These are phyloP conservation scores for Sceloporus tristichus DNA, from an alignment of 2,113 vertebrate genomes.

Conservation along the genomic window DNA sequence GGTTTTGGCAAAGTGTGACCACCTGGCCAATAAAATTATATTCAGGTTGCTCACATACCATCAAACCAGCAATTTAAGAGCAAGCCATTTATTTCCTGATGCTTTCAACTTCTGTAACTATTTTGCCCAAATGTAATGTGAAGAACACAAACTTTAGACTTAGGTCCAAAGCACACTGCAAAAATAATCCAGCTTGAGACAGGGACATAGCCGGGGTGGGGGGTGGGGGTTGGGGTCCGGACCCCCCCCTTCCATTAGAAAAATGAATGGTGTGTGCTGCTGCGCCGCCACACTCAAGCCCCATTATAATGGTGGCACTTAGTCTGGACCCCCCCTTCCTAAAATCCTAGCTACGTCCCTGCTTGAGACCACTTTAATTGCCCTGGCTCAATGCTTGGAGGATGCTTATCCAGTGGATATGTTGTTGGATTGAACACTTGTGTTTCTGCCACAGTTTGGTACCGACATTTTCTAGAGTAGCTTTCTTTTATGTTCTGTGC, in stretches of 20 bases:
- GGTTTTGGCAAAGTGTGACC: constrained; percentile 22
- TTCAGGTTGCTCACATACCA: background rate
- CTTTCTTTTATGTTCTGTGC: background rate
- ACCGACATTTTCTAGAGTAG: background rate
- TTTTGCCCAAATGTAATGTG: background rate
- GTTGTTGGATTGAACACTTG: background rate
- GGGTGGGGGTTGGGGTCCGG: too few relatives aligned
- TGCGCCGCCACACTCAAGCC: too few relatives aligned
- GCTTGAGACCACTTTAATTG: too few relatives aligned
- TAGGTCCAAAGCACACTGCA: background rate
- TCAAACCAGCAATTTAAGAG: constrained; percentile 6
- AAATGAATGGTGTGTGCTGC: too few relatives aligned
- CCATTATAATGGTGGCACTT: too few relatives aligned
- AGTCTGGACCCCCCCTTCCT: too few relatives aligned
- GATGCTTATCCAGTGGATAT: background rate
- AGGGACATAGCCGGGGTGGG: too few relatives aligned
- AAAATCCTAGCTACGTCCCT: too few relatives aligned
- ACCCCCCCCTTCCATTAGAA: too few relatives aligned
- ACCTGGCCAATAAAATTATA: background rate
- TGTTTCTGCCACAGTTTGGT: background rate
- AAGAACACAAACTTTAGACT: background rate
- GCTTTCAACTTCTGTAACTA: background rate
- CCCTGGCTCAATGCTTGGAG: background rate
- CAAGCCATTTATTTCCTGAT: background rate
- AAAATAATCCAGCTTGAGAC: too few relatives aligned